Percentiles rank a stretch among this genome's conserved stretches.
Conservation (phyloP, 2,113 vertebrate genomes). For the Sula dactylatra region DNA sequence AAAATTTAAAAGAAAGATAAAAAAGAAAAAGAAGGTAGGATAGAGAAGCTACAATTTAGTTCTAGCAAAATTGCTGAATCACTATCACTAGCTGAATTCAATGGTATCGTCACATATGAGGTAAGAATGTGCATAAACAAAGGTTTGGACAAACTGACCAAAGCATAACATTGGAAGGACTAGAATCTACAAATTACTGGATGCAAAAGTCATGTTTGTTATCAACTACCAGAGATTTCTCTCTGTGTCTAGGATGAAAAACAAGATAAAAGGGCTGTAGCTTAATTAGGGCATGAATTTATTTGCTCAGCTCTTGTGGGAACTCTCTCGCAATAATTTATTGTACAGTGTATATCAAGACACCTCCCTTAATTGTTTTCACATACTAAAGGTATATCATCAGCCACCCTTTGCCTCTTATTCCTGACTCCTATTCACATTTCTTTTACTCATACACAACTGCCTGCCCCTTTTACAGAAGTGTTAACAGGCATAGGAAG, state of each 20-base stretch:
- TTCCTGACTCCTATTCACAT: neutral
- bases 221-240: neutral
- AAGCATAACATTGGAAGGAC: neutral
- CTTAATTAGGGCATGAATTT: slow-evolving; percentile 23
- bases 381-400: neutral
- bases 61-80: neutral
- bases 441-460: neutral
- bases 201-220: neutral
- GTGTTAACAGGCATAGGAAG: neutral
- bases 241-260: neutral
- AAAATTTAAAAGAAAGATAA: neutral
- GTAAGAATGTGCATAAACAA: neutral
- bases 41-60: neutral
- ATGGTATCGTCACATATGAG: neutral
- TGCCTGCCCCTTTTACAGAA: neutral
- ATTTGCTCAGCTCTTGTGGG: neutral
- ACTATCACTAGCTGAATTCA: neutral
- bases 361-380: neutral
- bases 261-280: neutral
- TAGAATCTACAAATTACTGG: neutral
- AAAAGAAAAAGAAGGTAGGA: neutral
- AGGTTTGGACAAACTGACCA: neutral
- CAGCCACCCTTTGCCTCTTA: neutral
- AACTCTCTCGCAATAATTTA: neutral
- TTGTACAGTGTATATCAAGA: neutral